phyloP scores from a whole-genome alignment of 2,113 vertebrate genomes.

The Brevimyrus niger region DNA sequence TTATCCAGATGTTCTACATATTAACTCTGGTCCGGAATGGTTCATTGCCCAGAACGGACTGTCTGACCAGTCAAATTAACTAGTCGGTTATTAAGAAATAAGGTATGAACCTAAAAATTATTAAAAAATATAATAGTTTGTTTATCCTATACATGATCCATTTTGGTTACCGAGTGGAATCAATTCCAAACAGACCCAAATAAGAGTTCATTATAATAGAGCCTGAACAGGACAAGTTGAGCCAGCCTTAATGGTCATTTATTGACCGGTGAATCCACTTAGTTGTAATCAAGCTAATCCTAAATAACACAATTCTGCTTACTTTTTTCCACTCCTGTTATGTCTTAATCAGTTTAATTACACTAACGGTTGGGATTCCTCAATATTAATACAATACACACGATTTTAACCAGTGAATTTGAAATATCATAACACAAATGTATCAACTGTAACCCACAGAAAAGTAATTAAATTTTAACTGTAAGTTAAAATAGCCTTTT shows the following conservation, averaged over 20 bases:
- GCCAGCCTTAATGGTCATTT: background rate
- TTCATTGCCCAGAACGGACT: background rate
- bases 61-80: background rate
- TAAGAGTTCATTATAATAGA: background rate
- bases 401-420: background rate
- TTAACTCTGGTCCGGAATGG: background rate
- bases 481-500: background rate
- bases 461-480: background rate
- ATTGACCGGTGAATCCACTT: background rate
- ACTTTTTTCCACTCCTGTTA: background rate
- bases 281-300: background rate
- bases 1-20: background rate
- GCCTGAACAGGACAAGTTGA: background rate
- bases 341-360: background rate
- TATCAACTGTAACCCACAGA: background rate
- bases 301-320: background rate
- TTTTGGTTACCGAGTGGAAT: background rate
- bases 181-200: background rate
- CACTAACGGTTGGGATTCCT: background rate
- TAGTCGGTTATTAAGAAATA: background rate
- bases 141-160: background rate
- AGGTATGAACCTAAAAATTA: background rate
- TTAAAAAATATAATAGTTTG: background rate
- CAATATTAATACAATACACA: background rate
- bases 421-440: background rate